phyloP scores from a whole-genome alignment of 2,797 vertebrate genomes.

The Delichon dasypus region DNA sequence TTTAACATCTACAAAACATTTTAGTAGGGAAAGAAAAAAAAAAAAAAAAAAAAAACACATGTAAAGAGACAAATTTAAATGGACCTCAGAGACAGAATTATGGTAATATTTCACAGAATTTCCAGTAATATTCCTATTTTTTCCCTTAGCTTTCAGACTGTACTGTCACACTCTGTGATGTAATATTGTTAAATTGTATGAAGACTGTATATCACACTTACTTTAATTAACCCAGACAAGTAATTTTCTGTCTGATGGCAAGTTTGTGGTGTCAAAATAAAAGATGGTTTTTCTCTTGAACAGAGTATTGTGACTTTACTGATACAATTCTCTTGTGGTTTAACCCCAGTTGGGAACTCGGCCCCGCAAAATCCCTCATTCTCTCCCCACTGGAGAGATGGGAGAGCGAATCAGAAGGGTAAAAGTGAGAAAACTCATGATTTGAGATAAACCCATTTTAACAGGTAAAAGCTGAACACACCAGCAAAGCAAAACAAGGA shows the following conservation, averaged over 20 bases:
- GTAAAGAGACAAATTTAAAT: neutral
- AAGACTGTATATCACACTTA: neutral
- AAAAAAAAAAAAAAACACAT: neutral
- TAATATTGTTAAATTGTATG: neutral
- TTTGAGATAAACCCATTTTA: neutral
- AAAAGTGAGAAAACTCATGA: neutral
- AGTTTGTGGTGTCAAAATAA: neutral
- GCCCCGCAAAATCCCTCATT: accelerated
- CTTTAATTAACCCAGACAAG: neutral
- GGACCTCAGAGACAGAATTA: neutral
- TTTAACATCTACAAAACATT: neutral
- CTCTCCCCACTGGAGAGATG: neutral
- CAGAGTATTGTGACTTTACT: neutral
- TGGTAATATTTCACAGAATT: neutral
- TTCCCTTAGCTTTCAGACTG: neutral
- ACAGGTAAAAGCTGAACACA: neutral
- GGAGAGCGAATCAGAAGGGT: neutral
- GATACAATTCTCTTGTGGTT: neutral
- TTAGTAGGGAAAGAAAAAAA: neutral
- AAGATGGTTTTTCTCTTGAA: neutral
- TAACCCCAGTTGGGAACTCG: neutral
- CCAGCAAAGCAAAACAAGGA: neutral
- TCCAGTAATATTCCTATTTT: constrained; percentile 25
- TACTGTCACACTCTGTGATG: neutral
- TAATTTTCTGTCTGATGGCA: neutral